These are phyloP conservation scores for Zaprionus ornatus DNA, from an alignment of 1,140 invertebrate species.

Conservation along the genomic window DNA sequence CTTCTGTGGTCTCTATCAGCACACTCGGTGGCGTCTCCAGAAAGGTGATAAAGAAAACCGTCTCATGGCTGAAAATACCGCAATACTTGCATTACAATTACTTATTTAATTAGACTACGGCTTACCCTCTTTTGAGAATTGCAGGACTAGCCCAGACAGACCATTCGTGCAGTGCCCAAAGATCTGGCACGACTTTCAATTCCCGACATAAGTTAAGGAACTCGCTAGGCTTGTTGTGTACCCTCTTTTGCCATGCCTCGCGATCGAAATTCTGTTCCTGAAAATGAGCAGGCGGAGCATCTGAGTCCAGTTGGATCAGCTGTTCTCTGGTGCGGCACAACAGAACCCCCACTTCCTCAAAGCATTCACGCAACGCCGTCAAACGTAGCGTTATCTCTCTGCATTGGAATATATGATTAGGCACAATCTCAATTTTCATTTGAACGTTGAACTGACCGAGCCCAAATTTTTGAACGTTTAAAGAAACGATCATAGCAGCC, in stretches of 20 bases:
- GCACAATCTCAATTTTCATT: slow-evolving; percentile 10
- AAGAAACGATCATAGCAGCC: slow-evolving; percentile 74
- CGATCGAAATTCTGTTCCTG: slow-evolving; percentile 41
- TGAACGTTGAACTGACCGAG: slow-evolving; percentile 61
- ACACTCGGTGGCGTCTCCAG: slow-evolving; percentile 86
- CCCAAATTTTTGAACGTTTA: slow-evolving; percentile 60
- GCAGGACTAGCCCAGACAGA: slow-evolving; percentile 93
- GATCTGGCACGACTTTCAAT: slow-evolving; percentile 90
- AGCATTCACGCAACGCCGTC: slow-evolving; percentile 94
- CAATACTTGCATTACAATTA: neutral
- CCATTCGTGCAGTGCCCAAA: slow-evolving; percentile 94
- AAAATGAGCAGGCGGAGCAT: neutral
- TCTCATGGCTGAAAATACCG: slow-evolving; percentile 86
- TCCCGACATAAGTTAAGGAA: slow-evolving; percentile 90
- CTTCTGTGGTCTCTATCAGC: slow-evolving; percentile 87
- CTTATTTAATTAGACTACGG: neutral
- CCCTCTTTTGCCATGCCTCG: slow-evolving; percentile 62
- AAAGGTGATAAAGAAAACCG: slow-evolving; percentile 90
- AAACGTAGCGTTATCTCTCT: slow-evolving; percentile 92
- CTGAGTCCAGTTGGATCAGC: slow-evolving; percentile 16
- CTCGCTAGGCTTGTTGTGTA: slow-evolving; percentile 88
- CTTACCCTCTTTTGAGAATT: slow-evolving; percentile 75
- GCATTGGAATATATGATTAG: slow-evolving; percentile 37
- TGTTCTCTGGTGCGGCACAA: slow-evolving; percentile 86
- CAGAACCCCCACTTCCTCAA: slow-evolving; percentile 94